A percentile compares a stretch with the other conserved stretches of the same genome.
These are phyloP conservation scores for Andricus curvator DNA, from an alignment of 2,888 invertebrate genomes.

Conservation along the genomic window DNA sequence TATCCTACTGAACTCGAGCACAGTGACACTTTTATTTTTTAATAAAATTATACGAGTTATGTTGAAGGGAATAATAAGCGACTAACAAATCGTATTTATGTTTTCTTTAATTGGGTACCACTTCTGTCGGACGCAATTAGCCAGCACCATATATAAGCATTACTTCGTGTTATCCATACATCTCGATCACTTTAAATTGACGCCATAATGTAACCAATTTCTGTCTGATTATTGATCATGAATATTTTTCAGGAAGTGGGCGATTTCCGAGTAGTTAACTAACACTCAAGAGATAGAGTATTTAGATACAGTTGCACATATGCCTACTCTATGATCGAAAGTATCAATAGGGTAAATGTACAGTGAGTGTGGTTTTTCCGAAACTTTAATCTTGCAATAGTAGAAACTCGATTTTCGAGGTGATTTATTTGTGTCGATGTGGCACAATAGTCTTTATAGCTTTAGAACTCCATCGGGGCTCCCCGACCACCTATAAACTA, in stretches of 20 bases:
- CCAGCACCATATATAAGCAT: neutral
- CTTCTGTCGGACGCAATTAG: neutral
- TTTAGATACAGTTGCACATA: too few relatives aligned
- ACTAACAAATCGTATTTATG: neutral
- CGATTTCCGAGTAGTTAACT: neutral
- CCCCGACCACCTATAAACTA: too few relatives aligned
- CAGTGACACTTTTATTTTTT: neutral
- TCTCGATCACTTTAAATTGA: neutral
- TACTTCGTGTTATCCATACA: neutral
- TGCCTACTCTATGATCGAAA: neutral
- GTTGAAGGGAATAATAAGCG: neutral
- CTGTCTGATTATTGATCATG: too few relatives aligned
- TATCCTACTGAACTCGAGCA: neutral
- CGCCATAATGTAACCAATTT: neutral
- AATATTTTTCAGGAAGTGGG: neutral
- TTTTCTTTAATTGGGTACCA: slow-evolving; percentile 1
- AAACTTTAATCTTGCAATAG: neutral
- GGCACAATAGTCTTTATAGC: too few relatives aligned
- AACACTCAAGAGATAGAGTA: neutral
- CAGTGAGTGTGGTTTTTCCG: neutral
- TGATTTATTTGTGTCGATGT: neutral
- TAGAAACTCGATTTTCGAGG: neutral
- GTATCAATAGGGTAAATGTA: neutral
- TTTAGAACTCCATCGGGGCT: too few relatives aligned
- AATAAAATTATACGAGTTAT: neutral